These are phyloP conservation scores for Sparus aurata DNA, from an alignment of 2,797 vertebrate species.

Conservation along the genomic window DNA sequence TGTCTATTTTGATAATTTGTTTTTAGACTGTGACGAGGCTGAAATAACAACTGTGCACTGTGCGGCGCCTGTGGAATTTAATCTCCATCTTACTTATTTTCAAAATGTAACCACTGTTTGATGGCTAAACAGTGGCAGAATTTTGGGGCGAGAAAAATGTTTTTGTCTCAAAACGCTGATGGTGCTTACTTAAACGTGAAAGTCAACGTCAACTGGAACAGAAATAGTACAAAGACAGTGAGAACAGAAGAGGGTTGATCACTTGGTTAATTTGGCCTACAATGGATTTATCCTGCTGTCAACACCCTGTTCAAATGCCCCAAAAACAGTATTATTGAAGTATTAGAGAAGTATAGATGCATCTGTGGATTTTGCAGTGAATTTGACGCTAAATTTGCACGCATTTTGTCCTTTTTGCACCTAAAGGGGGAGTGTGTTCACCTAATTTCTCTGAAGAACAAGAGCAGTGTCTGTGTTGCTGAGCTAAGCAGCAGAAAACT, in stretches of 20 bases:
- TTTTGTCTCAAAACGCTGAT: not conserved
- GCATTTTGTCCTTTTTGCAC: not conserved
- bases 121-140: not conserved
- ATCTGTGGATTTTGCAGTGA: not conserved
- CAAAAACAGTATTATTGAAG: not conserved
- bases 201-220: not conserved
- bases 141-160: not conserved
- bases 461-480: not conserved
- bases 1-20: too few relatives aligned
- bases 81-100: not conserved
- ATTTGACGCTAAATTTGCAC: not conserved
- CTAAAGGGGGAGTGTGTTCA: not conserved
- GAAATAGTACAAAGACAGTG: not conserved
- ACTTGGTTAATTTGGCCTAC: not conserved
- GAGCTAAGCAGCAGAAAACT: not conserved
- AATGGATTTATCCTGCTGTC: not conserved
- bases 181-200: not conserved
- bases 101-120: not conserved
- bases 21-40: not conserved
- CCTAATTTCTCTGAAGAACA: slow-evolving; percentile 5
- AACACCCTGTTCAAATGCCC: not conserved
- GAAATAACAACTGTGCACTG: not conserved
- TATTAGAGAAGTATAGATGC: not conserved
- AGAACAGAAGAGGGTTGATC: not conserved
- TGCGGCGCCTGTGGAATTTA: not conserved